These are phyloP conservation scores for Chrysoperla carnea DNA, from an alignment of 1,140 invertebrate species.

Conservation along the genomic window DNA sequence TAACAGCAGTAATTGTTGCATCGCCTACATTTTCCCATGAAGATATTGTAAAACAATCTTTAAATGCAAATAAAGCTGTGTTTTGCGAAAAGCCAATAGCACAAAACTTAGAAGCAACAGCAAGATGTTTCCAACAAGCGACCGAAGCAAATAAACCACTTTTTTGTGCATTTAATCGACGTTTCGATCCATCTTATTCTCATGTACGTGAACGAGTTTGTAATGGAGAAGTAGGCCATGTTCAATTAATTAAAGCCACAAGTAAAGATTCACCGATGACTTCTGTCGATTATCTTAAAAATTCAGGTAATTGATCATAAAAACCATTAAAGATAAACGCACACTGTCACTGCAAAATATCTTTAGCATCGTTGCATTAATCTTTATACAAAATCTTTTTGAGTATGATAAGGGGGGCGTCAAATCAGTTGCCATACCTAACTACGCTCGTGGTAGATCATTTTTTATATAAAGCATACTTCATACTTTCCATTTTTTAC, in stretches of 20 bases:
- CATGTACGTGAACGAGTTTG: constrained; percentile 28
- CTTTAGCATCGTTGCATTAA: too few relatives aligned
- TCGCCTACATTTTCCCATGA: constrained; percentile 44
- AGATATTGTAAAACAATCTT: constrained; percentile 32
- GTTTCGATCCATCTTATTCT: constrained; percentile 45
- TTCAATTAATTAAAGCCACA: constrained; percentile 39
- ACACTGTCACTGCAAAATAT: too few relatives aligned
- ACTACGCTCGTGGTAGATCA: too few relatives aligned
- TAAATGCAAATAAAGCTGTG: constrained; percentile 39
- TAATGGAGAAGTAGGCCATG: constrained; percentile 37
- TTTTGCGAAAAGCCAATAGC: constrained; percentile 59
- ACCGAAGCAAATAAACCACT: constrained; percentile 31
- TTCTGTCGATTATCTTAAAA: constrained; percentile 36
- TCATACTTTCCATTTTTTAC: too few relatives aligned
- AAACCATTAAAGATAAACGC: too few relatives aligned
- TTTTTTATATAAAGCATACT: too few relatives aligned
- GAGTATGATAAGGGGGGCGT: too few relatives aligned
- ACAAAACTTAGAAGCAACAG: constrained; percentile 27
- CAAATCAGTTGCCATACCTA: too few relatives aligned
- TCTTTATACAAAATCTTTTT: too few relatives aligned
- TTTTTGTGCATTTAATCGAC: constrained; percentile 45
- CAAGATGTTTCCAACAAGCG: constrained; percentile 38
- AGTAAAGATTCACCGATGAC: constrained; percentile 43
- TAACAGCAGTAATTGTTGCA: constrained; percentile 34
- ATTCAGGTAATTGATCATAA: constrained; percentile 27